These are phyloP conservation scores for Enhydra lutris DNA, from an alignment of 2,113 vertebrate genomes.

Conservation along the genomic window DNA sequence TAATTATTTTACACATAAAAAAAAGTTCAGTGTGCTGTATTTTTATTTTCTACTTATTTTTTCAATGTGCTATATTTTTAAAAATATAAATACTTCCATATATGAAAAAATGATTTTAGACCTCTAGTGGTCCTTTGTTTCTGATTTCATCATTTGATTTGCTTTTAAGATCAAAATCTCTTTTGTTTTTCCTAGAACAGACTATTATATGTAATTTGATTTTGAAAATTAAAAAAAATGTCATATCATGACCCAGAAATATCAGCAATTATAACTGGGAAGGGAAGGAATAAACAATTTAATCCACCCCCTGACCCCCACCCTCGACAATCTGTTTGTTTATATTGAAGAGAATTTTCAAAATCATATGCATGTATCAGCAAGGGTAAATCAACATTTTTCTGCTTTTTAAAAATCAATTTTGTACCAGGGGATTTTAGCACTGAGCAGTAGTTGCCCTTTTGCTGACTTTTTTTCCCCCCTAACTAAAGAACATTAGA, in stretches of 20 bases:
- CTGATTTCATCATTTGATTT: constrained; percentile 28
- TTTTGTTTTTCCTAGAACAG: background rate
- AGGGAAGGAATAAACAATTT: background rate
- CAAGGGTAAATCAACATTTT: constrained; percentile 13
- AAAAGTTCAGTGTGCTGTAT: background rate
- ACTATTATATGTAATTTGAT: constrained; percentile 27
- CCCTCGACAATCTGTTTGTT: background rate
- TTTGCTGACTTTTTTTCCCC: background rate
- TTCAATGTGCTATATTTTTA: background rate
- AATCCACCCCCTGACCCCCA: background rate
- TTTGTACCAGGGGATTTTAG: background rate
- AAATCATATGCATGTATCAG: background rate
- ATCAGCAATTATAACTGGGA: background rate
- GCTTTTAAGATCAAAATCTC: constrained; percentile 43
- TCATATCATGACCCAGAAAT: background rate
- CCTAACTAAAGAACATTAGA: background rate
- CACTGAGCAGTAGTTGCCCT: background rate
- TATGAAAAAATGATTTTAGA: constrained; percentile 11
- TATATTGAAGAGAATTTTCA: constrained; percentile 23
- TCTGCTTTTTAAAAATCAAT: constrained; percentile 43
- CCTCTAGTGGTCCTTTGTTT: background rate
- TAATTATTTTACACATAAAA: constrained; percentile 24
- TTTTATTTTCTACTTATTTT: background rate
- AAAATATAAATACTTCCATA: background rate
- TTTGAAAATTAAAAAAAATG: constrained; percentile 42